Percentiles rank a stretch among this genome's conserved stretches.
phyloP scores from a whole-genome alignment of 2,888 invertebrate genomes.

The Onthophagus sagittarius region DNA sequence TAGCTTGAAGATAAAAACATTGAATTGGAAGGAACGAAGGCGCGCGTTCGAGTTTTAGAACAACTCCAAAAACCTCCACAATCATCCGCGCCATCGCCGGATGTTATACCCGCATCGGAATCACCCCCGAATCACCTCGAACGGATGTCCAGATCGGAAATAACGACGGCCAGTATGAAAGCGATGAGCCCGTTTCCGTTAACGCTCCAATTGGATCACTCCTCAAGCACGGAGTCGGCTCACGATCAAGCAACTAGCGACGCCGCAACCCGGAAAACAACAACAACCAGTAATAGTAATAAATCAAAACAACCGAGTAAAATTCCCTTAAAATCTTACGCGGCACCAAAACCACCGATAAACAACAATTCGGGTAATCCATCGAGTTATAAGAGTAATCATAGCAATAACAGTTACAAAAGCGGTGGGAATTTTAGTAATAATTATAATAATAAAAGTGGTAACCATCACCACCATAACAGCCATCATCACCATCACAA shows the following conservation, averaged over 20 bases:
- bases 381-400: slow-evolving; percentile 15
- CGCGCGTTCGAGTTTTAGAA: slow-evolving; percentile 71
- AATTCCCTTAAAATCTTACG: slow-evolving; percentile 61
- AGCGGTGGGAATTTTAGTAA: no score
- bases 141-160: slow-evolving; percentile 39
- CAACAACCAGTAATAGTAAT: slow-evolving; percentile 25
- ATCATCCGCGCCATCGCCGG: slow-evolving; percentile 38
- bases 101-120: slow-evolving; percentile 48
- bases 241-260: slow-evolving; percentile 53
- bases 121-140: slow-evolving; percentile 35
- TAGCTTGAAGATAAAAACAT: slow-evolving; percentile 81
- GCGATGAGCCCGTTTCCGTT: slow-evolving; percentile 55
- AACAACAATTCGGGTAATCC: slow-evolving; percentile 6
- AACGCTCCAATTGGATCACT: slow-evolving; percentile 54
- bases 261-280: slow-evolving; percentile 36
- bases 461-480: no score
- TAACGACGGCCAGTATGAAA: slow-evolving; percentile 57
- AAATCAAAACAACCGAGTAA: slow-evolving; percentile 60
- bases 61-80: slow-evolving; percentile 44
- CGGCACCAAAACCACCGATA: slow-evolving; percentile 60
- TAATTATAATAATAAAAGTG: no score
- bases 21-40: slow-evolving; percentile 77
- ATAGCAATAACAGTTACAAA: no score
- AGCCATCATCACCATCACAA: slow-evolving; percentile 7
- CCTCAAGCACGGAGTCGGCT: slow-evolving; percentile 63